Evolutionary conservation across 2,113 vertebrate genomes (phyloP), one percentile per base, ranked within the genome.

Genomic region (Psephotus haematonotus): DNA sequence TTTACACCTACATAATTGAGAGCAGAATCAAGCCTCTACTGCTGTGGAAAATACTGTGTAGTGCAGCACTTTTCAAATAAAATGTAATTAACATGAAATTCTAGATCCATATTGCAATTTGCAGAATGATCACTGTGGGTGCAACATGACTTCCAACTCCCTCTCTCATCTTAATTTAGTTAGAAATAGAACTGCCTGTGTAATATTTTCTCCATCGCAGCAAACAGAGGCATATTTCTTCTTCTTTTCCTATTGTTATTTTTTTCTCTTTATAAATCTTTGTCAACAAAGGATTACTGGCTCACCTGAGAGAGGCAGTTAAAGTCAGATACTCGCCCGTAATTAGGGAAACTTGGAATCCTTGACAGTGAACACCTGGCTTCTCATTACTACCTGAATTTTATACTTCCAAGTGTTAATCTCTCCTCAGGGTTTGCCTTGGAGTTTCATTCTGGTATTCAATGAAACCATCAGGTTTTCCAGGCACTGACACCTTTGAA

Each of bases 61-160:
- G 92, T 79, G 96, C 81, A 92, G 94, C 90, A 90, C 95, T 94
- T 93, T 93, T 95, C 82, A 96, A 96, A 95, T 93, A 93, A 96
- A 96, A 95, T 94, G 95, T 95, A 97, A 96, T 97, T 96, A 96
- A 96, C 92, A 82, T 41, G 92, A 96, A 96, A 96, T 93, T 93
- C 90, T 96, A 96, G 92, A 94, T 95, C 92, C 92, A 94, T 95
- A 96, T 74, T 97, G 95, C 94, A 96, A 95, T 96, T 96, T 96
- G 86, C 93, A 94, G 92, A 96, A 96, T 83, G 94, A 95, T 95
- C 95, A 96, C 88, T 97, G 94, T 90, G 94, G 93, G 92, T 82
- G 86, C 90, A 94, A 79, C 94, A 92, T 64, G 92, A 96, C 94
- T 96, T 95, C 82, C 86, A 96, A 44, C 62, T 96, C 92, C 90